Percentiles rank a stretch among this genome's conserved stretches.
phyloP scores from a whole-genome alignment of 2,797 vertebrate genomes.

The Intellagama lesueurii region DNA sequence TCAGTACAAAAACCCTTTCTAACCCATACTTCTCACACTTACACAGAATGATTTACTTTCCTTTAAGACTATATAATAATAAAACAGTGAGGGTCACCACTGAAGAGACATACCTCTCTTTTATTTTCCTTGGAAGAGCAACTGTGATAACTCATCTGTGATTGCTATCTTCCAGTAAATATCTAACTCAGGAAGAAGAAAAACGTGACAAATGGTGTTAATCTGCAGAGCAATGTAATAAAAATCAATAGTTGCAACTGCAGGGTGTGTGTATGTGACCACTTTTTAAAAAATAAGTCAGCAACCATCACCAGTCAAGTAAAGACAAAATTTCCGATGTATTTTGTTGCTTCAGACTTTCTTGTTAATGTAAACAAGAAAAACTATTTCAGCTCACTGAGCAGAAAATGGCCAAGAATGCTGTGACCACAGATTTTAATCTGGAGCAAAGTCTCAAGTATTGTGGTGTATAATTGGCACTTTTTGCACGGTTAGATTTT shows the following conservation, averaged over 20 bases:
- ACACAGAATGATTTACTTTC: slow-evolving; percentile 43
- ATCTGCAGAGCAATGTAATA: slow-evolving; percentile 21
- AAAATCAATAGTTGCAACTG: slow-evolving; percentile 48
- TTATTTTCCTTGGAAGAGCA: slow-evolving; percentile 66
- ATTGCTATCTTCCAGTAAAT: slow-evolving; percentile 53
- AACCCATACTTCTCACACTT: slow-evolving; percentile 40
- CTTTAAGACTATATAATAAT: slow-evolving; percentile 43
- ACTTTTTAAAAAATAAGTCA: not conserved
- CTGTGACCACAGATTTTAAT: slow-evolving; percentile 62
- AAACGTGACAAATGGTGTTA: slow-evolving; percentile 56
- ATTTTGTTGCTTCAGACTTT: slow-evolving; percentile 41
- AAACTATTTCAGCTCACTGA: slow-evolving; percentile 50
- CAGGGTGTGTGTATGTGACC: not conserved
- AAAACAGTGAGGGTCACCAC: slow-evolving; percentile 59
- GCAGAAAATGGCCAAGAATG: slow-evolving; percentile 54
- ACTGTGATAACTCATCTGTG: slow-evolving; percentile 64
- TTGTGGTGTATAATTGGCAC: slow-evolving; percentile 58
- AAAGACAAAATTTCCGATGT: not conserved
- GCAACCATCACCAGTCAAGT: not conserved
- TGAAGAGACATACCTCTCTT: slow-evolving; percentile 65
- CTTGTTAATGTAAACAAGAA: slow-evolving; percentile 41
- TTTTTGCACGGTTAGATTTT: slow-evolving; percentile 57
- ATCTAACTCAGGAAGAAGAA: slow-evolving; percentile 51
- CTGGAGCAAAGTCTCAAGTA: slow-evolving; percentile 56
- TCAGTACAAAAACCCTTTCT: not conserved